phyloP scores from a whole-genome alignment of 1,140 invertebrate species.

The Lordiphosa mommai region DNA sequence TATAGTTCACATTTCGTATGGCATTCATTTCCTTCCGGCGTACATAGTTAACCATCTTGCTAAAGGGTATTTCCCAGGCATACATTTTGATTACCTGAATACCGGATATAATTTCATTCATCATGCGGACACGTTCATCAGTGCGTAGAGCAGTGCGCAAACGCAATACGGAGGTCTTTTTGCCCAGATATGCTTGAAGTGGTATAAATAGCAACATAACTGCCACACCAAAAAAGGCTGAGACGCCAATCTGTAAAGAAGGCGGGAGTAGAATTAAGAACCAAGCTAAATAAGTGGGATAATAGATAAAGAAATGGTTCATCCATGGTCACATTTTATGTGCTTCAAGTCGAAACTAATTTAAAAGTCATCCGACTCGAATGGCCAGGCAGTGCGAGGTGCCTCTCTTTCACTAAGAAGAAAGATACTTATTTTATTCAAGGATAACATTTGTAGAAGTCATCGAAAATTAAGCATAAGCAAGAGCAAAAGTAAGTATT shows the following conservation, averaged over 20 bases:
- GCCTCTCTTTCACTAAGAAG: too few species aligned
- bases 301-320: not conserved
- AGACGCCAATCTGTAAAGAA: conserved; percentile 83
- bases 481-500: too few species aligned
- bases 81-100: conserved; percentile 97
- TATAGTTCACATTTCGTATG: conserved; percentile 85
- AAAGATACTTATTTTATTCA: too few species aligned
- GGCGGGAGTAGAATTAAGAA: not conserved
- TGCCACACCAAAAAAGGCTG: conserved; percentile 88
- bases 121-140: conserved; percentile 90
- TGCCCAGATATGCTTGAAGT: conserved; percentile 89
- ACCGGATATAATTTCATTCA: conserved; percentile 95
- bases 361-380: too few species aligned
- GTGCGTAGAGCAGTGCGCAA: conserved; percentile 86
- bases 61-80: conserved; percentile 91
- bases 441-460: too few species aligned
- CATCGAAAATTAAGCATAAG: too few species aligned
- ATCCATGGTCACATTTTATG: not conserved
- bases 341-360: too few species aligned
- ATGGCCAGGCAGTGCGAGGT: too few species aligned
- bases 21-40: conserved; percentile 82
- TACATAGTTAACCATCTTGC: conserved; percentile 82
- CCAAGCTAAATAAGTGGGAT: not conserved
- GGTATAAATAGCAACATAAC: conserved; percentile 91
- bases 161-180: conserved; percentile 84